phyloP scores from a whole-genome alignment of 2,888 invertebrate genomes.

The Pseudococcus longispinus region DNA sequence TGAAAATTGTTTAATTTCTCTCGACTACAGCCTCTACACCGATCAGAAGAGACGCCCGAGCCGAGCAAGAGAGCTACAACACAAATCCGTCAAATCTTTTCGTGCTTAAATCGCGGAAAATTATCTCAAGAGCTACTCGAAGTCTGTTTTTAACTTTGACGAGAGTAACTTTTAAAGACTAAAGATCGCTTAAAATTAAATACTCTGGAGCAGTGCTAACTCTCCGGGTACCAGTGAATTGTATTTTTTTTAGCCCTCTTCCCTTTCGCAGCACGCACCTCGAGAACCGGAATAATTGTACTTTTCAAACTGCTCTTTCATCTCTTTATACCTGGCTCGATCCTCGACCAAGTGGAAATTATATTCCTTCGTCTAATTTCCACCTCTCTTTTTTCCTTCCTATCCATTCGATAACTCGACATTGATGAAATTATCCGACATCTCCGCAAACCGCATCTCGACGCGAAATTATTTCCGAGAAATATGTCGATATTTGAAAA shows the following conservation, averaged over 20 bases:
- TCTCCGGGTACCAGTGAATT: background rate
- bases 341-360: background rate
- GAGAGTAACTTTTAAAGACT: constrained; percentile 35
- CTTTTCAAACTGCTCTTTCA: background rate
- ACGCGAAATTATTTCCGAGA: background rate
- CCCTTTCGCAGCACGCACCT: no score
- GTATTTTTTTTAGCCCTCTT: background rate
- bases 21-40: background rate
- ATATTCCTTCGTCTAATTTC: background rate
- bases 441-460: background rate
- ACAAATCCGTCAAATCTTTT: constrained; percentile 40
- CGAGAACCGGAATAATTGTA: background rate
- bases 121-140: constrained; percentile 24
- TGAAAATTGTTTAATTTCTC: background rate
- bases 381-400: background rate
- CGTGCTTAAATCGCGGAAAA: constrained; percentile 36
- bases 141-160: constrained; percentile 13
- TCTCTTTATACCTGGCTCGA: background rate
- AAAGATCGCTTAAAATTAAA: constrained; percentile 39
- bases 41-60: background rate
- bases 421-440: background rate
- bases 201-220: background rate
- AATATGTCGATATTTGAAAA: background rate
- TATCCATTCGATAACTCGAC: background rate
- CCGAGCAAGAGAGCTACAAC: background rate